phyloP scores from a whole-genome alignment of 30 jellyfish, hydroid and myxozoan genomes.

The Clytia hemisphaerica region DNA sequence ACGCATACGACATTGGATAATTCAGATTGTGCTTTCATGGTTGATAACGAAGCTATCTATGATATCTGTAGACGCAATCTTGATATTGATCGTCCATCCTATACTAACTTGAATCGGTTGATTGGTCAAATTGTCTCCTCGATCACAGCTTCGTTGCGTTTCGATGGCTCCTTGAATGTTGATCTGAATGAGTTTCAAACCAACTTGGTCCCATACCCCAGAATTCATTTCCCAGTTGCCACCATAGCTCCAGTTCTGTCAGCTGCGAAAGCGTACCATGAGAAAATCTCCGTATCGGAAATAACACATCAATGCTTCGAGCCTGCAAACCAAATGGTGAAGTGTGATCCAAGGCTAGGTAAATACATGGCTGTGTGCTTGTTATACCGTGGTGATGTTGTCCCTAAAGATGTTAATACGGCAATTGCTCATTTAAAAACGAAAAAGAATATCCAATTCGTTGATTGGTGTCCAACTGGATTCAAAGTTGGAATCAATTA shows the following conservation, averaged over 20 bases:
- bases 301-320: slow-evolving; percentile 71
- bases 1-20: slow-evolving; percentile 85
- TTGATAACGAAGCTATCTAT: slow-evolving; percentile 90
- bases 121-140: slow-evolving; percentile 93
- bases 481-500: slow-evolving; percentile 46
- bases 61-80: slow-evolving; percentile 83
- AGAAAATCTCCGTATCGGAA: slow-evolving; percentile 53
- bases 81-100: slow-evolving; percentile 86
- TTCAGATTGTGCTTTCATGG: slow-evolving; percentile 93
- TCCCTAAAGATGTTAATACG: slow-evolving; percentile 83
- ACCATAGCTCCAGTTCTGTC: slow-evolving; percentile 89
- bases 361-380: slow-evolving; percentile 92
- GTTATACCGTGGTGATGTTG: slow-evolving; percentile 88
- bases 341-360: slow-evolving; percentile 85
- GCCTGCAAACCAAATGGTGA: slow-evolving; percentile 80
- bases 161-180: slow-evolving; percentile 81
- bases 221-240: slow-evolving; percentile 92
- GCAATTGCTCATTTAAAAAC: slow-evolving; percentile 71
- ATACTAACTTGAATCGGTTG: slow-evolving; percentile 68
- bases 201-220: slow-evolving; percentile 86
- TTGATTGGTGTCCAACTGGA: slow-evolving; percentile 91
- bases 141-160: slow-evolving; percentile 82
- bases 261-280: slow-evolving; percentile 83
- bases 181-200: slow-evolving; percentile 93
- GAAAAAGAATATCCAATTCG: slow-evolving; percentile 58